Conservation (phyloP, 2,113 vertebrate species). For the Cololabis saira region DNA sequence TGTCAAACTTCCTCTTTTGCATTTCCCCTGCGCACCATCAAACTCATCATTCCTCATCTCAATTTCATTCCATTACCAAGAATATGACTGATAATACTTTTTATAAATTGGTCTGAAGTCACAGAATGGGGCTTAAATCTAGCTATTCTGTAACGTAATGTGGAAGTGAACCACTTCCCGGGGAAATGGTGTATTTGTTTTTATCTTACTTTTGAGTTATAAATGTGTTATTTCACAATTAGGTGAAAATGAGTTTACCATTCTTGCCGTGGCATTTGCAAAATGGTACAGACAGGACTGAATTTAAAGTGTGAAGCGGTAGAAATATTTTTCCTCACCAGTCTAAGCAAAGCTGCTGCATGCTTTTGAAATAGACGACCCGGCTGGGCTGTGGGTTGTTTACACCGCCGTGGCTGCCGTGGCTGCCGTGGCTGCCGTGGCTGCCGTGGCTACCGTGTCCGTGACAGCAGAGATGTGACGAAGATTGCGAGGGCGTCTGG, state of each 20-base stretch:
- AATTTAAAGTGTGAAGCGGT: conserved; percentile 3
- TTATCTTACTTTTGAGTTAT: neutral
- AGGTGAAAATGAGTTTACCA: conserved; percentile 1
- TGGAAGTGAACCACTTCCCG: neutral
- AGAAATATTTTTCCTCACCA: neutral
- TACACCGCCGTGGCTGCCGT: conserved; percentile 12
- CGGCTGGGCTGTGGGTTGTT: conserved; percentile 27
- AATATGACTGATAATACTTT: conserved; percentile 1
- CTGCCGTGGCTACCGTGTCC: conserved; percentile 15
- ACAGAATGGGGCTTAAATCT: neutral
- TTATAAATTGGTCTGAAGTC: conserved; percentile 8
- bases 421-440: conserved; percentile 13
- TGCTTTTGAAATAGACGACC: conserved; percentile 1
- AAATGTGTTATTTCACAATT: conserved; percentile 5
- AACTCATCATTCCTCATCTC: conserved; percentile 13
- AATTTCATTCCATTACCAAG: conserved; percentile 16
- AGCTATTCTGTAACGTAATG: neutral
- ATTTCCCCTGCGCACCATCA: neutral
- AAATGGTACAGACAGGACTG: neutral
- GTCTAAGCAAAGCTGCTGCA: neutral
- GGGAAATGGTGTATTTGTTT: neutral
- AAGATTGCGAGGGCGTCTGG: conserved; percentile 31
- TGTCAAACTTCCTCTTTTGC: too few species aligned
- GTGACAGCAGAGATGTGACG: conserved; percentile 48
- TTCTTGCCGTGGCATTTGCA: neutral